Percentiles rank a stretch among this genome's conserved stretches.
Conservation (phyloP, 1,140 invertebrate genomes). For the Trichonephila inaurata region DNA sequence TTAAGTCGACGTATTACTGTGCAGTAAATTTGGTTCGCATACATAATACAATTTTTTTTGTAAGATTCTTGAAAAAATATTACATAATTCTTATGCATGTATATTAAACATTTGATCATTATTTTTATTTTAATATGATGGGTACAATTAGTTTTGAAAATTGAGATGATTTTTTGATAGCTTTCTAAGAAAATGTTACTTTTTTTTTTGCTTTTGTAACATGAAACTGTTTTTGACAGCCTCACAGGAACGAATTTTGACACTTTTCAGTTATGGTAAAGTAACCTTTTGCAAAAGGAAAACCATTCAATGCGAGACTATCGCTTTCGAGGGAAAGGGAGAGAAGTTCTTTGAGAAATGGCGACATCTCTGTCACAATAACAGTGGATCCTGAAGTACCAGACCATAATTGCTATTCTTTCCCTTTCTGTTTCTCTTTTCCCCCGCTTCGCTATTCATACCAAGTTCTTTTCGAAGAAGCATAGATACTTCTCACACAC, state of each 20-base stretch:
- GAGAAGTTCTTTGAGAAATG: not conserved
- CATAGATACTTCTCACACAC: not conserved
- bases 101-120: too few relatives aligned
- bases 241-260: not conserved
- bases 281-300: not conserved
- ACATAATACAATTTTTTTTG: too few relatives aligned
- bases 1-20: too few relatives aligned
- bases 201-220: not conserved
- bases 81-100: too few relatives aligned
- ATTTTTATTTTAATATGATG: too few relatives aligned
- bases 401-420: slow-evolving; percentile 19
- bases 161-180: too few relatives aligned
- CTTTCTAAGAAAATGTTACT: not conserved
- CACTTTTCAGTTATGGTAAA: not conserved
- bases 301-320: not conserved
- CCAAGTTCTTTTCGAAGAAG: not conserved
- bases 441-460: not conserved
- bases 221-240: not conserved
- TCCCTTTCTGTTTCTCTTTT: not conserved
- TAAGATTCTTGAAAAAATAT: too few relatives aligned
- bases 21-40: too few relatives aligned
- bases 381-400: not conserved
- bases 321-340: not conserved
- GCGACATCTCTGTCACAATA: slow-evolving; percentile 14
- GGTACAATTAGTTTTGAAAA: too few relatives aligned